Base-by-base conservation (phyloP, 2,113 vertebrate genomes). In the pig (Sus scrofa) region DNA sequence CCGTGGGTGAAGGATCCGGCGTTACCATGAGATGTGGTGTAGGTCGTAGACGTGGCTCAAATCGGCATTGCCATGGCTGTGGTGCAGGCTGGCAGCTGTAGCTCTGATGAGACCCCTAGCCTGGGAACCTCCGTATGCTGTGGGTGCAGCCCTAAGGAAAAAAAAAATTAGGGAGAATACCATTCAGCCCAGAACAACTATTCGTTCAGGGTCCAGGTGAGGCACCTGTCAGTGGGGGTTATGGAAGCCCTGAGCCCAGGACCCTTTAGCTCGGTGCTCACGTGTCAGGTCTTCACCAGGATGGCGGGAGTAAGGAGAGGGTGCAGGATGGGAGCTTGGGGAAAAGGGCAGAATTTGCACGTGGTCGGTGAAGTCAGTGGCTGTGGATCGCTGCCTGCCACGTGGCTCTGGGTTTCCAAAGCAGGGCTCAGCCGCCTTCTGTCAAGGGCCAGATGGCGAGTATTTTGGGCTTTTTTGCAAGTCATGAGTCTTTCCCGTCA, bases 331-430 rank as follows among this genome's bases (percentile, higher is more conserved):
- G 73, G 19, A 5, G 14, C 26, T 18, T 27, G 5, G 0, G 4
- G 32, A 63, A 5, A 39, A 60, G 54, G 62, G 1, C 0, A 6
- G 34, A 39, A 26, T 60, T 50, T 71, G 68, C 37, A 15, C 0
- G 0, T 34, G 30, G 11, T 4, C 20, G 62, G 30, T 39, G 2
- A 20, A 34, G 62, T 13, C 1, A 5, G 1, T 22, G 12, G n/a
- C 82, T 8, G 3, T 39, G 7, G 18, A 3, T 1, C 3, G 30
- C 24, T 60, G 37, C 32, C 24, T 60, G 37, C 32, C n/a, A 0
- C 4, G 0, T 22, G 6, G 52, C 10, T 58, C 32, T 27, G 0
- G 15, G 0, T 50, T 50, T 65, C 83, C 20, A 0, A 2, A 9
- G 34, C 71, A 1, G 27, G 62, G 44, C 39, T 62, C 52, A 19